Conservation (phyloP, 1,140 invertebrate species). For the Drosophila gunungcola region DNA sequence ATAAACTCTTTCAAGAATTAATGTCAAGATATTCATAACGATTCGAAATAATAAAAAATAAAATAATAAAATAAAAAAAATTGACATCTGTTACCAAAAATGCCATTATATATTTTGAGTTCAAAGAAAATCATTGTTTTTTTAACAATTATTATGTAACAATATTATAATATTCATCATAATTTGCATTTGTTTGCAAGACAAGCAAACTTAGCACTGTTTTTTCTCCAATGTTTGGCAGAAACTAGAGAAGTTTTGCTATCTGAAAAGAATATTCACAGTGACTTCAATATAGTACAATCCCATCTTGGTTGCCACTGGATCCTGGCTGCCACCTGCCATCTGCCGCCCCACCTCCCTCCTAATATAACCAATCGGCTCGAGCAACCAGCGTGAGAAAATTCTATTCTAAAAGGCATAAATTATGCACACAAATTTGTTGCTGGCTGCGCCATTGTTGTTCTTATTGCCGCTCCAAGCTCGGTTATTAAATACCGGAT, state of each 20-base stretch:
- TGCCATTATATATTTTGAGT: too few species aligned
- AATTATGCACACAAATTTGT: slow-evolving; percentile 64
- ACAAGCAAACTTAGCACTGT: not conserved
- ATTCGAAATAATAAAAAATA: too few species aligned
- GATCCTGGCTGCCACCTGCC: not conserved
- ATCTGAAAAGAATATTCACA: not conserved
- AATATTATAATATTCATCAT: not conserved
- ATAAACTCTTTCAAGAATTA: too few species aligned
- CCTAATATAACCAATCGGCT: slow-evolving; percentile 15
- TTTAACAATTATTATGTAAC: too few species aligned
- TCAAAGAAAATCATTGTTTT: too few species aligned
- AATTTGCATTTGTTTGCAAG: not conserved
- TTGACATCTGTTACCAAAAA: too few species aligned
- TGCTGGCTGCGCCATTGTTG: slow-evolving; percentile 31
- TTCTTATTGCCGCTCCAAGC: slow-evolving; percentile 15
- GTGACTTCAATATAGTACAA: not conserved
- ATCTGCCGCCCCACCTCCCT: not conserved
- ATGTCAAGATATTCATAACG: too few species aligned
- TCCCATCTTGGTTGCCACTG: slow-evolving; percentile 4
- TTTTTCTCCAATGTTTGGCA: not conserved
- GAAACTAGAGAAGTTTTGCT: slow-evolving; percentile 1
- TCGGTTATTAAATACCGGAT: slow-evolving; percentile 49
- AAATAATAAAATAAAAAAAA: too few species aligned
- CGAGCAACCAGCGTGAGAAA: slow-evolving; percentile 3
- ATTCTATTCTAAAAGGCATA: slow-evolving; percentile 54